A percentile compares a stretch with the other conserved stretches of the same genome.
These are phyloP conservation scores for Malaclemys terrapin DNA, from an alignment of 2,113 vertebrate species.

Conservation along the genomic window DNA sequence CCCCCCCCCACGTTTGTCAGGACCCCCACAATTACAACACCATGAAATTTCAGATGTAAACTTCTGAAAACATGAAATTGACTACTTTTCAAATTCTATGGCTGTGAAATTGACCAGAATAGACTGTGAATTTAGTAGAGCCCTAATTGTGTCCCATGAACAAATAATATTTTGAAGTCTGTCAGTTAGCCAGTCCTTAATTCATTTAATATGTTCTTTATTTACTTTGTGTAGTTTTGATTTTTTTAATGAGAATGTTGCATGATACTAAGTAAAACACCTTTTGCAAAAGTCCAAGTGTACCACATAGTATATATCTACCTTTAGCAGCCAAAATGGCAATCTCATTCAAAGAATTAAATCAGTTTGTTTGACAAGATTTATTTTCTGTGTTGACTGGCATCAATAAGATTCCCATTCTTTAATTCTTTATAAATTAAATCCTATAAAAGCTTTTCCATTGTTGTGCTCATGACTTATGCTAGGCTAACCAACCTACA, in stretches of 20 bases:
- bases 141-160: no score
- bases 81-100: no score
- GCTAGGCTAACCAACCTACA: slow-evolving; percentile 6
- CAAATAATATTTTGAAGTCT: not conserved
- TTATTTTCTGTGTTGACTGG: not conserved
- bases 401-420: not conserved
- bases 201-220: not conserved
- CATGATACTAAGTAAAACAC: not conserved
- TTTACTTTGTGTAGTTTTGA: not conserved
- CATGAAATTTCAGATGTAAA: no score
- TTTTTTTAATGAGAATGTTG: not conserved
- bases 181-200: not conserved
- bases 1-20: no score
- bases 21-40: no score
- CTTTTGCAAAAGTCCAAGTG: not conserved
- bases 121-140: no score
- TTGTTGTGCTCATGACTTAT: slow-evolving; percentile 20
- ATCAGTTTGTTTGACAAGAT: not conserved
- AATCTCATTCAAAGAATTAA: not conserved
- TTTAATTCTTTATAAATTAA: slow-evolving; percentile 17
- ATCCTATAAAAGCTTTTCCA: slow-evolving; percentile 6
- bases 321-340: not conserved
- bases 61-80: no score
- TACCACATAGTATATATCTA: not conserved
- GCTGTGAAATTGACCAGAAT: no score